Percentiles rank a stretch among this genome's conserved stretches.
phyloP scores from a whole-genome alignment of 2,797 vertebrate species.

The Lepus oiostolus region DNA sequence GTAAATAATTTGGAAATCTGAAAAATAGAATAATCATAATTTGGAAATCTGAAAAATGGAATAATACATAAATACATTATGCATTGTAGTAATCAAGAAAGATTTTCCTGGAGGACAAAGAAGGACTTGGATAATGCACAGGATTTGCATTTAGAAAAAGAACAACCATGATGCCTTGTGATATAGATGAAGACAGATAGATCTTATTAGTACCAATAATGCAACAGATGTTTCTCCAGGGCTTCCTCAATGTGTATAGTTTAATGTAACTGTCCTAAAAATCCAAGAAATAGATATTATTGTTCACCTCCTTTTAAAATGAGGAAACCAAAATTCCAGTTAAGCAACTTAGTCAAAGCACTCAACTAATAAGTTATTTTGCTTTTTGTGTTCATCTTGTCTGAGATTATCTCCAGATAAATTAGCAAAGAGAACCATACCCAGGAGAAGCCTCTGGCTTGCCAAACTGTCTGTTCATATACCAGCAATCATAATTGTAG shows the following conservation, averaged over 20 bases:
- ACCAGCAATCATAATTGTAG: background rate
- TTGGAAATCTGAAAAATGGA: slow-evolving; percentile 51
- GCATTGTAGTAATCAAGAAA: background rate
- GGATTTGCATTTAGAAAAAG: background rate
- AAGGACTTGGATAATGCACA: background rate
- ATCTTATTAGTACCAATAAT: background rate
- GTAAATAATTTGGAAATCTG: slow-evolving; percentile 39
- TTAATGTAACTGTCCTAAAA: slow-evolving; percentile 38
- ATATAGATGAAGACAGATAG: background rate
- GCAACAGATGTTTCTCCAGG: background rate
- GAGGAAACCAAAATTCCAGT: background rate
- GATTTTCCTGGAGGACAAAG: background rate
- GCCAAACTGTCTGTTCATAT: background rate
- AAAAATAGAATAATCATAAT: background rate
- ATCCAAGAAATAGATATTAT: background rate
- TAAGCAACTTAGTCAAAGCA: background rate
- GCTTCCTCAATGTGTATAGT: background rate
- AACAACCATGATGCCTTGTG: background rate
- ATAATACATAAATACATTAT: background rate
- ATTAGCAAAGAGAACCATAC: background rate
- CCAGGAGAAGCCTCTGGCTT: background rate
- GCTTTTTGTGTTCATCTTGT: background rate
- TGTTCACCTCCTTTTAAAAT: slow-evolving; percentile 24
- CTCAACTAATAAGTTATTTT: background rate
- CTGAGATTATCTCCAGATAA: background rate